Conservation (phyloP, 1,140 invertebrate species). For the Penaeus japonicus region DNA sequence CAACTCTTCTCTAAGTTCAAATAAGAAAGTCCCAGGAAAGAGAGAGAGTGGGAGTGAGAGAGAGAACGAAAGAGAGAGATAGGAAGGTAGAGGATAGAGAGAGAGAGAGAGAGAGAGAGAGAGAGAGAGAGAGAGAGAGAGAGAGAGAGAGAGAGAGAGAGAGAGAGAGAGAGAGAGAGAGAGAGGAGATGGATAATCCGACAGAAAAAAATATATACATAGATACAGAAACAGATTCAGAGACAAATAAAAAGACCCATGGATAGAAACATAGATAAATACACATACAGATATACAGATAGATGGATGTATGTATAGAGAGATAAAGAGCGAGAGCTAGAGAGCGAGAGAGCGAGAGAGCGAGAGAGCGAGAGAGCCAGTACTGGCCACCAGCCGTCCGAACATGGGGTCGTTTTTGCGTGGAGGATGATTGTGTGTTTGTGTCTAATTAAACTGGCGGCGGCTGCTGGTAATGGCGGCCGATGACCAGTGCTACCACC, state of each 20-base stretch:
- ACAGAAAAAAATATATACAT: neutral
- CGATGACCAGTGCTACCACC: neutral
- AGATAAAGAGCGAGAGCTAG: neutral
- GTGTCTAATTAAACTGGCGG: conserved; percentile 40
- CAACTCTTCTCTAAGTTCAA: too few species aligned
- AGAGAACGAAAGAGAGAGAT: too few species aligned
- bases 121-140: too few species aligned
- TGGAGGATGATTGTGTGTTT: conserved; percentile 47
- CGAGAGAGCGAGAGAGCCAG: neutral
- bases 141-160: too few species aligned
- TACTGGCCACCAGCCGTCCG: neutral
- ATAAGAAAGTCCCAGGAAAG: too few species aligned
- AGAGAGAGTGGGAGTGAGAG: too few species aligned
- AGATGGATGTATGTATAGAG: neutral
- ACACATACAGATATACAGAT: neutral
- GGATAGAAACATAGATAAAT: neutral
- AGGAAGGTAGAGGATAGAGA: too few species aligned
- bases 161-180: neutral
- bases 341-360: neutral
- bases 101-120: too few species aligned
- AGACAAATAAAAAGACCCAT: neutral
- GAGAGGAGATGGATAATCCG: neutral
- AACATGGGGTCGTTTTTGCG: neutral
- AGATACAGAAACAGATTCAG: neutral
- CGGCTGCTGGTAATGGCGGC: conserved; percentile 35